Percentiles rank a stretch among this genome's conserved stretches.
Conservation (phyloP, 2,888 invertebrate genomes). For the Actias luna region DNA sequence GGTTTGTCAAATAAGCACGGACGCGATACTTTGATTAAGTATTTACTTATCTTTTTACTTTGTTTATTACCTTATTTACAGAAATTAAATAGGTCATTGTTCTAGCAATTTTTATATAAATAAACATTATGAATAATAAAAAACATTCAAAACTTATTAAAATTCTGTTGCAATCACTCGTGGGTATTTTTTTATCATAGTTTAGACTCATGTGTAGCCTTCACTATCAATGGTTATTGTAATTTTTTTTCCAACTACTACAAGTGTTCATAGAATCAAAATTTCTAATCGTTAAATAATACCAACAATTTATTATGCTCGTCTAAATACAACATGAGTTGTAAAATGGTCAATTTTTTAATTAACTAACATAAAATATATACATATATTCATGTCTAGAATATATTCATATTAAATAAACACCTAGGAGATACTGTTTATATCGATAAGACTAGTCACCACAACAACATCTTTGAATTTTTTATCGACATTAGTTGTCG, state of each 20-base stretch:
- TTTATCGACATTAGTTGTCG: background rate
- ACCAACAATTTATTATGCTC: background rate
- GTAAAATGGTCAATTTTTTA: background rate
- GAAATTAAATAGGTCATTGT: no score
- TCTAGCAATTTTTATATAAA: no score
- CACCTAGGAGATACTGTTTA: background rate
- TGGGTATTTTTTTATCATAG: background rate
- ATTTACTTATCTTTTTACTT: no score
- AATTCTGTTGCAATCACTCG: background rate
- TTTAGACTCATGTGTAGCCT: background rate
- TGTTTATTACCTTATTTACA: no score
- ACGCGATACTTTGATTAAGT: no score
- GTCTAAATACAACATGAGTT: background rate
- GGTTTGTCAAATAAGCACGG: no score
- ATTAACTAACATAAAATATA: background rate
- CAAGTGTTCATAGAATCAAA: background rate
- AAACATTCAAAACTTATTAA: no score
- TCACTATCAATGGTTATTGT: background rate
- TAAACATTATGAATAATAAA: no score
- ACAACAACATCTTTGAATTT: no score
- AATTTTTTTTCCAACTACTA: background rate
- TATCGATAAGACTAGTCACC: background rate
- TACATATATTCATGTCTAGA: background rate
- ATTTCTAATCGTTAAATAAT: background rate
- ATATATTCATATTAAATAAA: background rate